These are phyloP conservation scores for Acanthopleura granulata DNA, from an alignment of 2,888 invertebrate species.

Conservation along the genomic window DNA sequence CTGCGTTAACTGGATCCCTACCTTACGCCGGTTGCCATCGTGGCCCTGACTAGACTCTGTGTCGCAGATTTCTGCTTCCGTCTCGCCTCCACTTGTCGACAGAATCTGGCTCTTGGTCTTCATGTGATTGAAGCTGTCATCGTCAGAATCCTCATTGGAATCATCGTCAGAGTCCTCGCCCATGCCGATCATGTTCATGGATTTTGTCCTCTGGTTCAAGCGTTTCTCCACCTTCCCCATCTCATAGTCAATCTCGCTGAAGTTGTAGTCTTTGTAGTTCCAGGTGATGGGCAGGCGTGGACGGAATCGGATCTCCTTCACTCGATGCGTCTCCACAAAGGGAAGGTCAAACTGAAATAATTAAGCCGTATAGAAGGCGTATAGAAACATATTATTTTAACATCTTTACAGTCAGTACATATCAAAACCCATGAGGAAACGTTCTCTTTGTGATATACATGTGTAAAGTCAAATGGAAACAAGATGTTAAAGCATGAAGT, in stretches of 20 bases:
- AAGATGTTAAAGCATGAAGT: too few species aligned
- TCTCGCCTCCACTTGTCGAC: too few species aligned
- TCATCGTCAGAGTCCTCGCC: slow-evolving; percentile 16
- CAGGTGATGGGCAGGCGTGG: slow-evolving; percentile 56
- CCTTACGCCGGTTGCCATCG: too few species aligned
- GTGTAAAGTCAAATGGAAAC: too few species aligned
- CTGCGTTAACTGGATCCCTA: too few species aligned
- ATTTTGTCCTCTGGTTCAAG: background rate
- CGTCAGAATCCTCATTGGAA: slow-evolving; percentile 17
- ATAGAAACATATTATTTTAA: too few species aligned
- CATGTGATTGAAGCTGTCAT: background rate
- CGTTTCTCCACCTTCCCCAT: slow-evolving; percentile 33
- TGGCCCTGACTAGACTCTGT: slow-evolving; percentile 6
- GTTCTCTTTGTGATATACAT: too few species aligned
- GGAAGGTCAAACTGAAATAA: slow-evolving; percentile 63
- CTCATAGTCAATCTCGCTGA: slow-evolving; percentile 61
- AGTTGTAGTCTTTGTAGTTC: slow-evolving; percentile 58
- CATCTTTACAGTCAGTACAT: too few species aligned
- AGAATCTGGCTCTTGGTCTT: too few species aligned
- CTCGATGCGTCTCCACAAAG: slow-evolving; percentile 57
- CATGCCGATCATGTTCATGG: background rate
- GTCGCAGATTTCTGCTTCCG: background rate
- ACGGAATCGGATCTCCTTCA: slow-evolving; percentile 58
- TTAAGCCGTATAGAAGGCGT: background rate
- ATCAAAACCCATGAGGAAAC: too few species aligned